phyloP scores from a whole-genome alignment of 2,888 invertebrate genomes.

The Troides aeacus region DNA sequence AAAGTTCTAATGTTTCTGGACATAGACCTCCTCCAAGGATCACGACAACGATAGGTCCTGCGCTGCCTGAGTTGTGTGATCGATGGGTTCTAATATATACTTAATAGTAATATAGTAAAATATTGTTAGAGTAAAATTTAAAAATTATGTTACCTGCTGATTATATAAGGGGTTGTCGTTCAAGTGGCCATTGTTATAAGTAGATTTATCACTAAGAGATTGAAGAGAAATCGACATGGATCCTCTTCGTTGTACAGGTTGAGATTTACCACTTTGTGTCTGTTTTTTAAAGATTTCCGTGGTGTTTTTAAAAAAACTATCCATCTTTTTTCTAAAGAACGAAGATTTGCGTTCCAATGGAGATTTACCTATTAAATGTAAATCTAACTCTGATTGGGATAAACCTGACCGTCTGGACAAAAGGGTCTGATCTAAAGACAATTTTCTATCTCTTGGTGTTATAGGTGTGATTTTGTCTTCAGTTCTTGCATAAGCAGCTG shows the following conservation, averaged over 20 bases:
- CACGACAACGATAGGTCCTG: no score
- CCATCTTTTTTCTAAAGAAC: constrained; percentile 71
- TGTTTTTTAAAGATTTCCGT: constrained; percentile 68
- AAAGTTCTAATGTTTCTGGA: no score
- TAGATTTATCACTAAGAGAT: constrained; percentile 53
- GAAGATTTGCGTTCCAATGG: constrained; percentile 71
- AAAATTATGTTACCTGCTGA: constrained; percentile 28
- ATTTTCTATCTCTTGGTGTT: constrained; percentile 52
- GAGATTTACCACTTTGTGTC: constrained; percentile 45
- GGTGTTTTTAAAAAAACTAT: constrained; percentile 69
- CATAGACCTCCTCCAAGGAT: no score
- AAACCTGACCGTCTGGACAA: constrained; percentile 56
- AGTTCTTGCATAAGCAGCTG: neutral
- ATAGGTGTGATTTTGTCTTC: constrained; percentile 1
- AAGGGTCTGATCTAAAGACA: constrained; percentile 67
- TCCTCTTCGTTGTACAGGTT: constrained; percentile 48
- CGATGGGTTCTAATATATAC: no score
- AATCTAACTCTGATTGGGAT: constrained; percentile 69
- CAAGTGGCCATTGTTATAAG: constrained; percentile 17
- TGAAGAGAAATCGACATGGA: constrained; percentile 68
- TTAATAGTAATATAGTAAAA: no score
- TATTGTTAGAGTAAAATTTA: neutral
- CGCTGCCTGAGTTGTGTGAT: no score
- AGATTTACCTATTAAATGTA: constrained; percentile 66
- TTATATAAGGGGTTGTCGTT: constrained; percentile 19